Conservation (phyloP, 1,140 invertebrate genomes). For the Drosophila arizonae region DNA sequence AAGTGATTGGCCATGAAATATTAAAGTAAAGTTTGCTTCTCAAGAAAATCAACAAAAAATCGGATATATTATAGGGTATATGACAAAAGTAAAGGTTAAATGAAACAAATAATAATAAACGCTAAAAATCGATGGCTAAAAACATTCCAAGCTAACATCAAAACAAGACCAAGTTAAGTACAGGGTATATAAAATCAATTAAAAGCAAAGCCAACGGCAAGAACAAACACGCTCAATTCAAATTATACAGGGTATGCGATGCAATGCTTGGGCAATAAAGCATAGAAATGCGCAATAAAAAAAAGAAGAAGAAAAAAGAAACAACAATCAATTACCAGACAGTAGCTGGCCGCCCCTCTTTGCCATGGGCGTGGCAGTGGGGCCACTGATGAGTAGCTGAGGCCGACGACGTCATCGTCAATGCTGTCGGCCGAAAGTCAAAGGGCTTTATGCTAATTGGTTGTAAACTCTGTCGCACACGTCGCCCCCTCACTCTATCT, state of each 20-base stretch:
- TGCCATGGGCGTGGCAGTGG: not conserved
- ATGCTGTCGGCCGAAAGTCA: conserved; percentile 55
- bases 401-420: conserved; percentile 30
- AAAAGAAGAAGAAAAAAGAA: conserved; percentile 1
- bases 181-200: too few relatives aligned
- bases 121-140: too few relatives aligned
- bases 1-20: too few relatives aligned
- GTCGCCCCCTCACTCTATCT: not conserved
- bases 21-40: too few relatives aligned
- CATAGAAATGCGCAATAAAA: conserved; percentile 14
- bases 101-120: too few relatives aligned
- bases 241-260: not conserved
- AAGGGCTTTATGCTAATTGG: conserved; percentile 73
- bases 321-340: conserved; percentile 30
- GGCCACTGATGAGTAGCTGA: conserved; percentile 18
- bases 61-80: too few relatives aligned
- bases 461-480: conserved; percentile 37
- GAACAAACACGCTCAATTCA: not conserved
- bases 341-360: not conserved
- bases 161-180: too few relatives aligned
- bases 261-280: conserved; percentile 5
- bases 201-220: not conserved
- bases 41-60: too few relatives aligned
- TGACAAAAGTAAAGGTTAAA: too few relatives aligned
- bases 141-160: too few relatives aligned